These are phyloP conservation scores for Microcaecilia unicolor DNA, from an alignment of 2,797 vertebrate species.

Conservation along the genomic window DNA sequence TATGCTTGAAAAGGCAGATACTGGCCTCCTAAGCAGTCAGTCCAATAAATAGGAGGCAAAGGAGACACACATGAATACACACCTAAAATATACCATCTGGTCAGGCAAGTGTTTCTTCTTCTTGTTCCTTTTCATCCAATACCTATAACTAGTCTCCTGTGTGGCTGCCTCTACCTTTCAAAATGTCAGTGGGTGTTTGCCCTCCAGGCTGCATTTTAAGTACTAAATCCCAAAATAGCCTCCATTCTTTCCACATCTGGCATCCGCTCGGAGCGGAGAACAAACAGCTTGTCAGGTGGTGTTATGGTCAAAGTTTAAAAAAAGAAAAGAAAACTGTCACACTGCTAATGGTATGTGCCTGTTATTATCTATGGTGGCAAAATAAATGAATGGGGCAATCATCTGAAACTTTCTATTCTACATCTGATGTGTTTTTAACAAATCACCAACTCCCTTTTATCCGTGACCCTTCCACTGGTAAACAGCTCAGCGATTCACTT, in stretches of 20 bases:
- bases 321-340: conserved; percentile 17
- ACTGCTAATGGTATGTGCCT: conserved; percentile 30
- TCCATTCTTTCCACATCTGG: conserved; percentile 16
- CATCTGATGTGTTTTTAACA: conserved; percentile 24
- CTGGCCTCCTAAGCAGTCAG: background rate
- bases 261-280: conserved; percentile 10
- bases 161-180: conserved; percentile 19
- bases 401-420: conserved; percentile 17
- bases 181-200: conserved; percentile 10
- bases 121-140: conserved; percentile 7
- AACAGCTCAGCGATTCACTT: background rate
- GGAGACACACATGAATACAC: too few relatives aligned
- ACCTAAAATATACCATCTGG: background rate
- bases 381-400: conserved; percentile 30
- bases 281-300: conserved; percentile 24
- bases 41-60: background rate
- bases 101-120: conserved; percentile 4
- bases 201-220: conserved; percentile 23
- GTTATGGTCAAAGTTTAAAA: conserved; percentile 16
- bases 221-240: conserved; percentile 1
- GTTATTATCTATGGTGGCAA: conserved; percentile 13
- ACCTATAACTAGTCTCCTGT: background rate
- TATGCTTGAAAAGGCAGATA: background rate
- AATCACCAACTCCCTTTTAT: conserved; percentile 11
- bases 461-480: background rate